Conservation (phyloP, 2,888 invertebrate species). For the Drosophila falleni region DNA sequence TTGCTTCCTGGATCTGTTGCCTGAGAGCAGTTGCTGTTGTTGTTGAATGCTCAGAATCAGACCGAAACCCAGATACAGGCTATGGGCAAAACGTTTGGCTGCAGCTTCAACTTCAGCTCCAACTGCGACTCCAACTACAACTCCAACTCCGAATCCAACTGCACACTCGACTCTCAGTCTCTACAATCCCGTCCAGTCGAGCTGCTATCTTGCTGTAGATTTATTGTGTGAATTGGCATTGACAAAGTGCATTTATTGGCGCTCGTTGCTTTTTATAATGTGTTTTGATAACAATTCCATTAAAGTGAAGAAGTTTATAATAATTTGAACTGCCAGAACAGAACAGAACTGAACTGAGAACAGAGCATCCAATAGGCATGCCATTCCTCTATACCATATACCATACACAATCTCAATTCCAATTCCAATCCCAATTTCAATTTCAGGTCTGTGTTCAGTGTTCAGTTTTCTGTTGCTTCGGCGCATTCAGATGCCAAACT, state of each 20-base stretch:
- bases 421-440: constrained; percentile 2
- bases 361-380: constrained; percentile 5
- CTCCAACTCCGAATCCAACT: neutral
- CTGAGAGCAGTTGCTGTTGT: constrained; percentile 1
- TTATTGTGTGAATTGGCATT: constrained; percentile 84
- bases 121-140: neutral
- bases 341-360: neutral
- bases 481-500: constrained; percentile 63
- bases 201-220: constrained; percentile 82
- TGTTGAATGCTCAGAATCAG: constrained; percentile 11
- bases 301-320: constrained; percentile 83
- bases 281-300: constrained; percentile 83
- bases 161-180: constrained; percentile 15
- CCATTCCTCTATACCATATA: neutral
- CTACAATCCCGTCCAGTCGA: constrained; percentile 17
- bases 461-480: constrained; percentile 45
- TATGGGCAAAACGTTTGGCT: neutral
- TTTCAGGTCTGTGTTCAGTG: constrained; percentile 26
- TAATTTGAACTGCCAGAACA: constrained; percentile 72
- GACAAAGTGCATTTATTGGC: constrained; percentile 83
- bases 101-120: neutral
- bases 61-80: constrained; percentile 4
- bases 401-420: neutral
- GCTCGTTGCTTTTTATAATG: constrained; percentile 74
- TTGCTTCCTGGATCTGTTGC: constrained; percentile 63